phyloP scores from a whole-genome alignment of 1,140 invertebrate species.

The Megalopta genalis region DNA sequence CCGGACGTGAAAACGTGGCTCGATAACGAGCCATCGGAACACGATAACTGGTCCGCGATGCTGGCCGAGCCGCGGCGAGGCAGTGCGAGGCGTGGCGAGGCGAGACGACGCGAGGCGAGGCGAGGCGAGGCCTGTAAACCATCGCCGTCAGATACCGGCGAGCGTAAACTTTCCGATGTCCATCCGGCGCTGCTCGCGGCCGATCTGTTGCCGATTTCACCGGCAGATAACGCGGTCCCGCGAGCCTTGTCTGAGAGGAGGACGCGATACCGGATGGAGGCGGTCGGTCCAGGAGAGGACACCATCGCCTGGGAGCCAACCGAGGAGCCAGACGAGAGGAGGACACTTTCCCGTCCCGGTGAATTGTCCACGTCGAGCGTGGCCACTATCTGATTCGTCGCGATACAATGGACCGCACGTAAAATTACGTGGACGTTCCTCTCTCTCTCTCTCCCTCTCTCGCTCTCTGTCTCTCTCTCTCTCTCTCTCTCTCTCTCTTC shows the following conservation, averaged over 20 bases:
- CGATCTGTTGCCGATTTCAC: constrained; percentile 41
- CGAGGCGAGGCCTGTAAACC: constrained; percentile 23
- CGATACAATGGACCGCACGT: constrained; percentile 45
- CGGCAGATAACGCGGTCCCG: constrained; percentile 11
- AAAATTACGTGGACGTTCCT: constrained; percentile 30
- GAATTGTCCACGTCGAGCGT: constrained; percentile 47
- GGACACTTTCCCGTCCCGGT: constrained; percentile 31
- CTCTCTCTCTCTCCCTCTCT: neutral
- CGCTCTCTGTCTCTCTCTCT: neutral
- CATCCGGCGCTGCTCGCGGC: constrained; percentile 8
- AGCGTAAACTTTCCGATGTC: constrained; percentile 54
- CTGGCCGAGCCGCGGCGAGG: no score
- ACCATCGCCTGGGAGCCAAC: neutral
- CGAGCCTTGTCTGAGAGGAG: constrained; percentile 22
- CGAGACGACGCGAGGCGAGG: neutral
- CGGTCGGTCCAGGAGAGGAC: neutral
- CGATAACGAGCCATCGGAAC: constrained; percentile 51
- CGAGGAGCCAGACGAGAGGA: constrained; percentile 37
- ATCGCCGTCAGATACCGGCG: constrained; percentile 27
- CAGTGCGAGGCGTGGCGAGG: neutral
- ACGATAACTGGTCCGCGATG: constrained; percentile 37
- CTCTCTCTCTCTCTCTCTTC: neutral
- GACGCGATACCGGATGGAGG: constrained; percentile 3
- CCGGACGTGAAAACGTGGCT: constrained; percentile 35
- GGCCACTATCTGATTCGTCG: constrained; percentile 38